Conservation (phyloP, 1,140 invertebrate genomes). For the Diuraphis noxia region DNA sequence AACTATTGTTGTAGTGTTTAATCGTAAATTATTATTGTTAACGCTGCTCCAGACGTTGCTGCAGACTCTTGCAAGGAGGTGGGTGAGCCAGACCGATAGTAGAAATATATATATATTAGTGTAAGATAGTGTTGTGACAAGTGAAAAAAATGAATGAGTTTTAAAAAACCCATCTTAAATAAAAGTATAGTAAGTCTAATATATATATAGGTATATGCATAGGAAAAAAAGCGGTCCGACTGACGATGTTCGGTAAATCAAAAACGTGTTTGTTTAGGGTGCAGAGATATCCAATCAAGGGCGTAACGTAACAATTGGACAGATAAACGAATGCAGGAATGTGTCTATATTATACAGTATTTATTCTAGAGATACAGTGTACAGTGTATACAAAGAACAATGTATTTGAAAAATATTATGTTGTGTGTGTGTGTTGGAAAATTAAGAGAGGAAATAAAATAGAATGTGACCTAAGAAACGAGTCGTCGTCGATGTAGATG, state of each 20-base stretch:
- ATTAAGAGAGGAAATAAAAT: neutral
- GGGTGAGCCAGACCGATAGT: no score
- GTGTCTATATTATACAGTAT: neutral
- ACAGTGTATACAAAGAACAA: neutral
- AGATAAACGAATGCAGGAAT: constrained; percentile 26
- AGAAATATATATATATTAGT: neutral
- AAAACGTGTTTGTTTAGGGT: constrained; percentile 34
- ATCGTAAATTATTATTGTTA: neutral
- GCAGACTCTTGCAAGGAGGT: neutral
- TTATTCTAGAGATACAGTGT: neutral
- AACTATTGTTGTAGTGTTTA: neutral
- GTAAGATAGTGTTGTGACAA: neutral
- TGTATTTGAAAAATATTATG: neutral
- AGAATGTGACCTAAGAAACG: neutral
- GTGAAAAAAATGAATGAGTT: constrained; percentile 4
- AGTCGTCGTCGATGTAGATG: neutral
- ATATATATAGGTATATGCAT: neutral
- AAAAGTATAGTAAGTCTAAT: neutral
- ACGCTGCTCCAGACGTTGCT: neutral
- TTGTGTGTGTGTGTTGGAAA: neutral
- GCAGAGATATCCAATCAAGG: neutral
- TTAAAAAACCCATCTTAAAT: neutral
- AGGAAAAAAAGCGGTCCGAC: neutral
- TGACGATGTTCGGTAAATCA: constrained; percentile 16
- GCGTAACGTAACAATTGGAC: constrained; percentile 18